phyloP scores from a whole-genome alignment of 1,140 invertebrate species.

The Aphelinus atriplicis region DNA sequence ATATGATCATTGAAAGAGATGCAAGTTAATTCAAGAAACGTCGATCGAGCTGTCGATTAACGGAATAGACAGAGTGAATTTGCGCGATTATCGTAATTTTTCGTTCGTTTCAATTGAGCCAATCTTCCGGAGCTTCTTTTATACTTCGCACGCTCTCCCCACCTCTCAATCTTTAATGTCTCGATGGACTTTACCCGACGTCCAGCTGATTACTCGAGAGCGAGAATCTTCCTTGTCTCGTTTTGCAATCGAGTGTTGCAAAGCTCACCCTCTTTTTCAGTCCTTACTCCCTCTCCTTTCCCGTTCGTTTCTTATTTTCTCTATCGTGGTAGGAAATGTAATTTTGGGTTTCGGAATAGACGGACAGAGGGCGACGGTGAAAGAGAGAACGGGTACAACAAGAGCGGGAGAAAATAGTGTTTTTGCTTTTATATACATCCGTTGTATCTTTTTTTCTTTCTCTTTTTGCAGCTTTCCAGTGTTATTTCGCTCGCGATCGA shows the following conservation, averaged over 20 bases:
- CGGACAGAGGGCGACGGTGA: no score
- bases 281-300: neutral
- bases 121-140: no score
- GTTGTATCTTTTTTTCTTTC: constrained; percentile 14
- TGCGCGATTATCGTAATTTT: no score
- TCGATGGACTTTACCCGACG: neutral
- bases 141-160: no score
- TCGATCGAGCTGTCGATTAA: constrained; percentile 5
- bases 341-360: neutral
- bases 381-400: no score
- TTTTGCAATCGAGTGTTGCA: neutral
- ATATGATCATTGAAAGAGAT: neutral
- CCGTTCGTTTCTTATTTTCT: no score
- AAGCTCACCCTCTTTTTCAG: neutral
- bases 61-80: neutral
- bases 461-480: neutral
- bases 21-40: neutral
- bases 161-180: neutral
- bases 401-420: no score
- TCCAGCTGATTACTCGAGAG: neutral
- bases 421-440: no score
- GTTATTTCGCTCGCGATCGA: no score
- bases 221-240: neutral
- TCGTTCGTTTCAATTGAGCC: no score
- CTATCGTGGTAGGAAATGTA: no score